Evolutionary conservation across 2,797 vertebrate genomes (phyloP), one percentile per base, ranked within the genome.

Genomic region (Antrozous pallidus): DNA sequence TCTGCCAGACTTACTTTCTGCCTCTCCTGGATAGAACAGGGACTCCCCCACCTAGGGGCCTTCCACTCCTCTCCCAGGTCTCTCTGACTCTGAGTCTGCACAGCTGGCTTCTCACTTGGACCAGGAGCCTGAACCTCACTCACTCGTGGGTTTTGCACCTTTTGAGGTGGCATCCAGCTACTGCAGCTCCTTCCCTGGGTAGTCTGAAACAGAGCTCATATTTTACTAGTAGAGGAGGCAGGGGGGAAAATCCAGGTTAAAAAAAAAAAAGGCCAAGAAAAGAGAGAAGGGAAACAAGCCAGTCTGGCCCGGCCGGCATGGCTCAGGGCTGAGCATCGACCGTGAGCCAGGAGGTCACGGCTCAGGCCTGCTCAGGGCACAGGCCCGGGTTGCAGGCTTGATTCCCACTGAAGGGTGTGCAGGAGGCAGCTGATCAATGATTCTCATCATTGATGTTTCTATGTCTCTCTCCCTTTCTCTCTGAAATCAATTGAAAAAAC

Each of bases 1-100:
- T 86, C 89, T 80, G 61, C 49, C n/a, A 89, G 91, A 87, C 36
- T 77, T 56, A 36, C 61, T 88, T 94, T 88, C 83, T 85, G 47
- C 31, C 40, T 94, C 81, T 88, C 36, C 77, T 74, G 31, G 24
- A 65, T 31, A 81, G 74, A 94, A 78, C 58, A 74, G 91, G 82
- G 45, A 90, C 88, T 69, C 94, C 78, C 63, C 90, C 45, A 71
- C 47, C 67, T 65, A 85, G 51, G 77, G 70, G 54, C 69, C 85
- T 91, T 69, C 14, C 70, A 20, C 69, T 84, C 82, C 58, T 93
- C n/a, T 75, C 88, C 51, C 18, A 38, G 74, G 75, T 65, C 67
- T 51, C 58, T 51, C 6, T 38, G 40, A 40, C 8, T 58, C 47
- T 22, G 71, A 24, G 38, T 65, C 33, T 73, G 94, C 51, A 36